phyloP scores from a whole-genome alignment of 2,797 vertebrate species.

The Scarus forsteni region DNA sequence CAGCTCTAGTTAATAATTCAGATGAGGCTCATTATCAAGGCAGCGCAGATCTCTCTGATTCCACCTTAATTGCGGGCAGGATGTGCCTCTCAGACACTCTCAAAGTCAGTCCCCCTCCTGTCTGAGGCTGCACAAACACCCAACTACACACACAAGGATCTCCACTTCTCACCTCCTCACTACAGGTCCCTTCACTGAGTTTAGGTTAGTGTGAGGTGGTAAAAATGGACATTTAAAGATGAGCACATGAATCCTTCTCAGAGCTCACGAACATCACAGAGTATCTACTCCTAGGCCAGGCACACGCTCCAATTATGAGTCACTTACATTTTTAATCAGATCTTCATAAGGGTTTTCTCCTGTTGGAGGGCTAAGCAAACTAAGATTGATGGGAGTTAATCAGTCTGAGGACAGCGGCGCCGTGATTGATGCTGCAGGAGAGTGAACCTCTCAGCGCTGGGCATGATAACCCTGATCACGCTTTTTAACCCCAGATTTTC shows the following conservation, averaged over 20 bases:
- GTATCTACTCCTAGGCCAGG: constrained; percentile 61
- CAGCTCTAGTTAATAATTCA: constrained; percentile 90
- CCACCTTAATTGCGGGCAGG: constrained; percentile 90
- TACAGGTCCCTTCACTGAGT: constrained; percentile 27
- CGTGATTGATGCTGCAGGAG: constrained; percentile 75
- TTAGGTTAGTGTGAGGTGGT: constrained; percentile 41
- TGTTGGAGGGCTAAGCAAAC: constrained; percentile 68
- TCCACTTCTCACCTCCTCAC: constrained; percentile 32
- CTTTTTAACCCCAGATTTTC: constrained; percentile 33
- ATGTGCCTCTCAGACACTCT: constrained; percentile 82
- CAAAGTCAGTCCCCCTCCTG: constrained; percentile 69
- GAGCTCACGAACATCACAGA: constrained; percentile 35
- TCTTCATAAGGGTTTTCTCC: constrained; percentile 74
- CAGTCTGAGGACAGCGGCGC: constrained; percentile 69
- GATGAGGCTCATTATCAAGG: constrained; percentile 90
- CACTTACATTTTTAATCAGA: constrained; percentile 84
- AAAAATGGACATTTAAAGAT: constrained; percentile 50
- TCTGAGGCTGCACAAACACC: constrained; percentile 55
- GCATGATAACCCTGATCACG: constrained; percentile 33
- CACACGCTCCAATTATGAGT: constrained; percentile 74
- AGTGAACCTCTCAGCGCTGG: constrained; percentile 40
- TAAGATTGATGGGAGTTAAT: constrained; percentile 82
- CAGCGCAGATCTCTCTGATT: constrained; percentile 89
- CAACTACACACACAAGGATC: constrained; percentile 22
- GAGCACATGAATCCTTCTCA: constrained; percentile 59